Conservation (phyloP, 2,797 vertebrate species). For the Bryconaethiops microstoma region DNA sequence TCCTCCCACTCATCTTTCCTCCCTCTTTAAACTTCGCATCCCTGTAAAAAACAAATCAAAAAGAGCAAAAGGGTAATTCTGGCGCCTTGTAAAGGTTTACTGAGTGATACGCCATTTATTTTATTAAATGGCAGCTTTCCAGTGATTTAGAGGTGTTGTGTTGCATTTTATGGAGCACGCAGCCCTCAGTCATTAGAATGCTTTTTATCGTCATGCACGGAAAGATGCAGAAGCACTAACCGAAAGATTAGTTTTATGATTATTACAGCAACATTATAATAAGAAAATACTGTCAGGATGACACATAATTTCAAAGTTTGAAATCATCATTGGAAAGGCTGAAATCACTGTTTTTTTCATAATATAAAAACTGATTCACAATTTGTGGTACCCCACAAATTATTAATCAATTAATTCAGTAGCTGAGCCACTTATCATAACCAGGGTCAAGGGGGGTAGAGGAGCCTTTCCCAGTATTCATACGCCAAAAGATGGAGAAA, state of each 20-base stretch:
- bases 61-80: slow-evolving; percentile 24
- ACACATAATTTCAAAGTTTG: background rate
- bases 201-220: slow-evolving; percentile 9
- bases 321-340: background rate
- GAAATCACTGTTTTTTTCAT: background rate
- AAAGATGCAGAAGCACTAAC: background rate
- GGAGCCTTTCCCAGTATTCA: too few species aligned
- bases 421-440: too few species aligned
- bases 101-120: slow-evolving; percentile 7
- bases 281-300: background rate
- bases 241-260: background rate
- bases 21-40: slow-evolving; percentile 20
- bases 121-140: slow-evolving; percentile 12
- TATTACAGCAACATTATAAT: slow-evolving; percentile 2
- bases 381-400: too few species aligned
- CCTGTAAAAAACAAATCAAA: slow-evolving; percentile 9
- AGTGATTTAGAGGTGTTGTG: slow-evolving; percentile 7
- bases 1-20: slow-evolving; percentile 24
- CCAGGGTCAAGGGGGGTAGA: too few species aligned
- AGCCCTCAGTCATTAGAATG: background rate
- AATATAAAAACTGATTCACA: too few species aligned
- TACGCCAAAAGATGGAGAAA: too few species aligned
- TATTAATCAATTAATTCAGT: too few species aligned
- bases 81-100: slow-evolving; percentile 22
- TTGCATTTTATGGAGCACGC: background rate